Conservation (phyloP, 2,113 vertebrate species). For the Numida meleagris region DNA sequence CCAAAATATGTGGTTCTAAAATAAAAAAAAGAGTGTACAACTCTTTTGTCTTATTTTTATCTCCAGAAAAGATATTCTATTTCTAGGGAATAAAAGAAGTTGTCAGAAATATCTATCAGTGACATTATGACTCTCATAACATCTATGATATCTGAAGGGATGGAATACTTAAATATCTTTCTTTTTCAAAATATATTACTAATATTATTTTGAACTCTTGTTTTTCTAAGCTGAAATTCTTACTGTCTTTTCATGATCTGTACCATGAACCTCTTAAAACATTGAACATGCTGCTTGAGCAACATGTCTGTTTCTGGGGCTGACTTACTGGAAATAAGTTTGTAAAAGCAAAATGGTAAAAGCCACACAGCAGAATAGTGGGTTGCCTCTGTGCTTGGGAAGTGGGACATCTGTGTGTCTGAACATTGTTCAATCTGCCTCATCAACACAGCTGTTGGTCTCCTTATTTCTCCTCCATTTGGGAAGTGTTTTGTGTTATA, state of each 20-base stretch:
- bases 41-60: slow-evolving; percentile 10
- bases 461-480: background rate
- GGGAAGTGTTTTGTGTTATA: background rate
- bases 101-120: background rate
- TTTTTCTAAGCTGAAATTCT: slow-evolving; percentile 27
- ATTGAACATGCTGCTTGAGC: background rate
- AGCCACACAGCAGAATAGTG: background rate
- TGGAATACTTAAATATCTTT: background rate
- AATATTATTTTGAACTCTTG: slow-evolving; percentile 25
- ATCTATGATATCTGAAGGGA: slow-evolving; percentile 5
- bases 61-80: background rate
- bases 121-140: background rate
- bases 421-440: rapidly evolving
- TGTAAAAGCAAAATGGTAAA: background rate
- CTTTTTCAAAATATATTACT: slow-evolving; percentile 7
- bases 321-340: background rate
- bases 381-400: background rate
- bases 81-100: slow-evolving; percentile 23
- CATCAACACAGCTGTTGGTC: background rate
- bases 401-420: background rate
- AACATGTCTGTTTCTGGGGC: background rate
- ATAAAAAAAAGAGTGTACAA: background rate
- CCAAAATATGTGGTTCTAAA: background rate
- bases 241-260: slow-evolving; percentile 22
- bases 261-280: background rate